A percentile compares a stretch with the other conserved stretches of the same genome.
phyloP scores from a whole-genome alignment of 1,140 invertebrate species.

The Pomacea maculata region DNA sequence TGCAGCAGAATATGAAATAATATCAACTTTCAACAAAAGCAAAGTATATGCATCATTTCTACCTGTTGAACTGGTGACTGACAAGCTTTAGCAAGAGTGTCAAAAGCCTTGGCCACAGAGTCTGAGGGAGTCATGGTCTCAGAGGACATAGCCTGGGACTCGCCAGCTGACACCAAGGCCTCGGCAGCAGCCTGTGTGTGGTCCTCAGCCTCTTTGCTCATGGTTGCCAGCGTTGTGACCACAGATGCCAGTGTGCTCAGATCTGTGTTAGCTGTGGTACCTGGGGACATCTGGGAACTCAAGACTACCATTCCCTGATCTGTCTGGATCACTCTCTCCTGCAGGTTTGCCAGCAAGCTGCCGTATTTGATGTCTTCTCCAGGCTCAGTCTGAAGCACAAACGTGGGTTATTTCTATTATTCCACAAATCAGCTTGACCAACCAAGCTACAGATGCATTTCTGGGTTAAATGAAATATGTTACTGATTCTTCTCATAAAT shows the following conservation, averaged over 20 bases:
- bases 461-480: too few relatives aligned
- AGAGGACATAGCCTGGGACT: neutral
- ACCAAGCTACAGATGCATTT: too few relatives aligned
- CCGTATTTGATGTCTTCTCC: slow-evolving; percentile 36
- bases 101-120: slow-evolving; percentile 76
- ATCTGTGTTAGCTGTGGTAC: slow-evolving; percentile 50
- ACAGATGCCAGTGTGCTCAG: slow-evolving; percentile 69
- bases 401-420: neutral
- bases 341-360: slow-evolving; percentile 60
- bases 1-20: too few relatives aligned
- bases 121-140: slow-evolving; percentile 28
- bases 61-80: slow-evolving; percentile 53
- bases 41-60: neutral
- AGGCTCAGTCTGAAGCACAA: slow-evolving; percentile 20
- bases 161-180: neutral
- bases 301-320: slow-evolving; percentile 61
- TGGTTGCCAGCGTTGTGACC: slow-evolving; percentile 68
- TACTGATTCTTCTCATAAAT: too few relatives aligned
- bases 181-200: neutral
- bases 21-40: too few relatives aligned
- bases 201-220: slow-evolving; percentile 69
- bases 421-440: too few relatives aligned
- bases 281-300: slow-evolving; percentile 39
- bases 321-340: slow-evolving; percentile 61
- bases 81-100: slow-evolving; percentile 77